These are phyloP conservation scores for Adelges cooleyi DNA, from an alignment of 1,140 invertebrate genomes.

Conservation along the genomic window DNA sequence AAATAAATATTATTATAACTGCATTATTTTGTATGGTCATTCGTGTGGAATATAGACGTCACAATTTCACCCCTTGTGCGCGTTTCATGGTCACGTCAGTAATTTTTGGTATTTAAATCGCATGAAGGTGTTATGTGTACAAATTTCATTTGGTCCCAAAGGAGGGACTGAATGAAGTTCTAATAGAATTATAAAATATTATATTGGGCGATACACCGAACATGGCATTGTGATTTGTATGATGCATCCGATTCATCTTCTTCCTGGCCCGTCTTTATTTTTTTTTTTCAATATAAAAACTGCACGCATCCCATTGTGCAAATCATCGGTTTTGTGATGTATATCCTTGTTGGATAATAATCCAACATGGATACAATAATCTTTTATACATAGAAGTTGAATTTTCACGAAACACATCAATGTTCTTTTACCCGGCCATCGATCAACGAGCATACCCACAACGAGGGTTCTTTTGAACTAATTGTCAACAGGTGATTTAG, in stretches of 20 bases:
- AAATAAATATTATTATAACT: too few relatives aligned
- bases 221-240: neutral
- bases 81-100: too few relatives aligned
- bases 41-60: too few relatives aligned
- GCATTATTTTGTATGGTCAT: too few relatives aligned
- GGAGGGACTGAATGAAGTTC: too few relatives aligned
- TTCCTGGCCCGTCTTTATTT: conserved; percentile 6
- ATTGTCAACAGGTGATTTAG: conserved; percentile 25
- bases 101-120: too few relatives aligned
- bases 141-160: too few relatives aligned
- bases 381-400: neutral
- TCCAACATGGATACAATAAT: neutral
- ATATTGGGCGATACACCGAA: neutral
- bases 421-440: neutral
- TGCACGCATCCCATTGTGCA: neutral
- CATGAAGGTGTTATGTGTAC: too few relatives aligned
- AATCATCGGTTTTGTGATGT: neutral
- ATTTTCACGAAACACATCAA: neutral
- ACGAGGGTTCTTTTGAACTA: neutral
- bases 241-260: conserved; percentile 14
- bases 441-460: neutral
- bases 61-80: too few relatives aligned
- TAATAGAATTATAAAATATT: neutral
- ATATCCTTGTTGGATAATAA: neutral
- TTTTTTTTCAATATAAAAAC: too few relatives aligned